These are phyloP conservation scores for Chromobotia macracanthus DNA, from an alignment of 2,797 vertebrate genomes.

Conservation along the genomic window DNA sequence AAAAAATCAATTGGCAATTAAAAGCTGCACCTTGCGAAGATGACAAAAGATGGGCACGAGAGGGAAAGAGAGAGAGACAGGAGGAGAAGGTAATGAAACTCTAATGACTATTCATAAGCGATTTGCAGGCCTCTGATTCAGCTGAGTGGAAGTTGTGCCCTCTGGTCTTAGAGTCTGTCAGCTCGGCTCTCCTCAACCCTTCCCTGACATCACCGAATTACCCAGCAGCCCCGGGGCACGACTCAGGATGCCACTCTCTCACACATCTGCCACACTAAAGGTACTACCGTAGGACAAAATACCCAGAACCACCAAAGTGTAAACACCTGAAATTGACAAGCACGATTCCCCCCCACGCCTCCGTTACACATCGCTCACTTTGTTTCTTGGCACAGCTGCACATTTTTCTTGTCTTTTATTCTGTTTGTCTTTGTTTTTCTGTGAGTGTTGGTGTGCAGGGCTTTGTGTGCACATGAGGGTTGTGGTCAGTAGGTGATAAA, in stretches of 20 bases:
- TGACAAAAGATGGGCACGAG: conserved; percentile 92
- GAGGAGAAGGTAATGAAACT: conserved; percentile 97
- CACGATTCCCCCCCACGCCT: conserved; percentile 61
- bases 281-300: conserved; percentile 89
- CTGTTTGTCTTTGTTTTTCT: conserved; percentile 47
- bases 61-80: conserved; percentile 82
- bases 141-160: conserved; percentile 99
- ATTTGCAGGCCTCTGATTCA: conserved; percentile 96
- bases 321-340: conserved; percentile 81
- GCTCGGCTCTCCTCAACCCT: conserved; percentile 98
- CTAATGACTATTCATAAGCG: conserved; percentile 99
- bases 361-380: conserved; percentile 41
- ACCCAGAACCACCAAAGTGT: conserved; percentile 87
- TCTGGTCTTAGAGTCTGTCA: conserved; percentile 95
- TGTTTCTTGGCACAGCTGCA: conserved; percentile 44
- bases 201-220: conserved; percentile 94
- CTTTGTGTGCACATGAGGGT: conserved; percentile 63
- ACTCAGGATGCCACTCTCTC: conserved; percentile 85
- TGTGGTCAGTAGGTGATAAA: conserved; percentile 70
- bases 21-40: conserved; percentile 99
- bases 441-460: conserved; percentile 55
- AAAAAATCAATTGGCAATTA: conserved; percentile 99
- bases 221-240: conserved; percentile 87
- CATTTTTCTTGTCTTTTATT: background rate
- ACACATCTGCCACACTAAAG: conserved; percentile 95